Evolutionary conservation across 2,888 invertebrate species (phyloP).

Genomic region (Pristionchus japonicus): DNA sequence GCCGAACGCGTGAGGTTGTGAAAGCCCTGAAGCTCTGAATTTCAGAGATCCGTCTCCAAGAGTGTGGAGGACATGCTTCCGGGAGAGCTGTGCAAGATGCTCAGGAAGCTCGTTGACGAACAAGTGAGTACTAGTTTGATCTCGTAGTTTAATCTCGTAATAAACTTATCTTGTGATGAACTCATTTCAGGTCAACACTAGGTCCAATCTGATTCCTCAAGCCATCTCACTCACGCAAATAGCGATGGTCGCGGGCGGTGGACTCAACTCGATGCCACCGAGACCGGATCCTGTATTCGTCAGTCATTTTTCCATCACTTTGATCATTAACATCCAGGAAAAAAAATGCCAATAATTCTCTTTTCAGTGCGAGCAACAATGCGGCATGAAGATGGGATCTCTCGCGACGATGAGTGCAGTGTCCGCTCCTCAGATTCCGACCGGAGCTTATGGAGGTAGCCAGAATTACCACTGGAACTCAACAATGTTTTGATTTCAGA

Average conservation of each 20-base stretch:
- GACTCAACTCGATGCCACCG: not conserved
- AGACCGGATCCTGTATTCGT: conserved; percentile 27
- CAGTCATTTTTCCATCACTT: not conserved
- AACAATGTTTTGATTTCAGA: no score
- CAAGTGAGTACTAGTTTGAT: conserved; percentile 47
- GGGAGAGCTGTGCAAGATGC: conserved; percentile 66
- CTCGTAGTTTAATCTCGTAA: not conserved
- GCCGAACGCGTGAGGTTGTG: no score
- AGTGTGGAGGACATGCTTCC: conserved; percentile 66
- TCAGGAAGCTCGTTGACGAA: conserved; percentile 67
- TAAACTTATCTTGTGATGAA: not conserved
- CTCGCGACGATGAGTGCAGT: not conserved
- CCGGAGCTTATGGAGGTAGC: conserved; percentile 29
- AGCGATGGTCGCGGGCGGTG: conserved; percentile 62
- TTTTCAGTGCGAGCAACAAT: conserved; percentile 26
- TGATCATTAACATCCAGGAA: not conserved
- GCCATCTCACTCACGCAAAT: conserved; percentile 66
- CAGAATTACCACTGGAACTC: no score
- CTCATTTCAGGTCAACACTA: conserved; percentile 21
- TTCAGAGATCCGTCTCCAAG: conserved; percentile 51
- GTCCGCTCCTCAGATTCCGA: not conserved
- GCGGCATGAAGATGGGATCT: conserved; percentile 16
- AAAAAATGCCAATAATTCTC: not conserved
- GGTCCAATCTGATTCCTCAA: conserved; percentile 59
- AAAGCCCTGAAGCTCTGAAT: no score